Evolutionary conservation across 2,797 vertebrate genomes (phyloP).

Genomic region (Tadarida brasiliensis): DNA sequence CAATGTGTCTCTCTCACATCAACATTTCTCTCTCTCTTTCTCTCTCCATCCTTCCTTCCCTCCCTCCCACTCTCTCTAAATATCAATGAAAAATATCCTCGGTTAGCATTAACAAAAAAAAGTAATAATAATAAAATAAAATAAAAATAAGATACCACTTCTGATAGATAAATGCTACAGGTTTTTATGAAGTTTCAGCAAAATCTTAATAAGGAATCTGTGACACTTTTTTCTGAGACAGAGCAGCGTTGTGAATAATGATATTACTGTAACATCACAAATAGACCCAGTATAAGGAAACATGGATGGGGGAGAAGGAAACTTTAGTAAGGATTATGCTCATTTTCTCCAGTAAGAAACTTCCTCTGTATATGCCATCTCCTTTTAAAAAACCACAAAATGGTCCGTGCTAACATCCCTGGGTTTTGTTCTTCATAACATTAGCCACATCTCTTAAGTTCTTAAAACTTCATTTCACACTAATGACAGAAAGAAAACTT

Average conservation of each 20-base stretch:
- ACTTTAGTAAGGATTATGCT: background rate
- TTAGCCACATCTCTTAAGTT: conserved; percentile 29
- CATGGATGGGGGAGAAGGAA: too few species aligned
- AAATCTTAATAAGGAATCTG: conserved; percentile 39
- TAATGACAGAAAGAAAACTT: conserved; percentile 37
- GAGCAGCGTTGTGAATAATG: background rate
- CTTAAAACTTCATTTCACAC: conserved; percentile 45
- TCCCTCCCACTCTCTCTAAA: too few species aligned
- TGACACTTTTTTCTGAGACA: conserved; percentile 31
- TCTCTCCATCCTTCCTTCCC: too few species aligned
- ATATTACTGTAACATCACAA: background rate
- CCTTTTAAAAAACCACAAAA: conserved; percentile 64
- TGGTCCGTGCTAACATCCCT: background rate
- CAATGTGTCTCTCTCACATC: too few species aligned
- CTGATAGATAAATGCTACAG: background rate
- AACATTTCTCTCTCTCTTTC: too few species aligned
- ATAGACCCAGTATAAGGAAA: background rate
- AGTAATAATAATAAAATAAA: too few species aligned
- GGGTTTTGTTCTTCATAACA: conserved; percentile 43
- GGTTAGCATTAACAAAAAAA: too few species aligned
- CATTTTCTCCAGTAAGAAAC: conserved; percentile 57
- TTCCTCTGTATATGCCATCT: background rate
- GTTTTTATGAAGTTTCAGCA: conserved; percentile 33
- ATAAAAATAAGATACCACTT: conserved; percentile 25
- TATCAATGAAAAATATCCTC: too few species aligned